A percentile compares a stretch with the other conserved stretches of the same genome.
Evolutionary conservation across 2,797 vertebrate genomes (phyloP).

Genomic region (Simalia tracyae): DNA sequence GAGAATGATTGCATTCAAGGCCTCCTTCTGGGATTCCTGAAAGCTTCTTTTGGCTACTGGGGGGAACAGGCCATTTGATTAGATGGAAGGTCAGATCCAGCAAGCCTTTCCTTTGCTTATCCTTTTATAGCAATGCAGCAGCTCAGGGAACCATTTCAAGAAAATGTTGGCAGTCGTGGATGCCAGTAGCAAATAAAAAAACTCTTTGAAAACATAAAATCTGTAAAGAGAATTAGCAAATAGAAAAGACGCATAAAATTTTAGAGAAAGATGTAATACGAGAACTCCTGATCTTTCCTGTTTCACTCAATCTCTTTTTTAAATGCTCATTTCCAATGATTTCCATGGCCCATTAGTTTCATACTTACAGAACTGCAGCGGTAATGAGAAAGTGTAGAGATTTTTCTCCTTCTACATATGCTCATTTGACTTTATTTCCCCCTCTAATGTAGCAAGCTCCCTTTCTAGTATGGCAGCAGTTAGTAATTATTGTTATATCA

Average conservation of each 20-base stretch:
- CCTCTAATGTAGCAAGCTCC: slow-evolving; percentile 20
- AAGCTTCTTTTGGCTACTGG: neutral
- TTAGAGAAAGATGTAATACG: slow-evolving; percentile 3
- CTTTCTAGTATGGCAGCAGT: neutral
- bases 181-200: neutral
- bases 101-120: neutral
- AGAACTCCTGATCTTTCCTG: slow-evolving; percentile 4
- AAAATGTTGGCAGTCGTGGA: neutral
- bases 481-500: slow-evolving; percentile 20
- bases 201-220: neutral
- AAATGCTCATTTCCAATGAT: slow-evolving; percentile 26
- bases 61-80: neutral
- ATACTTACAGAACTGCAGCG: slow-evolving; percentile 36
- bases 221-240: neutral
- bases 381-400: slow-evolving; percentile 15
- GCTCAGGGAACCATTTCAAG: neutral
- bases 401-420: neutral
- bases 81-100: neutral
- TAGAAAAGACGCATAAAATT: slow-evolving; percentile 3
- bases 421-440: slow-evolving; percentile 26
- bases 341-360: slow-evolving; percentile 28
- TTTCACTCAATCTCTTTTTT: slow-evolving; percentile 35
- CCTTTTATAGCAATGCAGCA: neutral
- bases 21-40: neutral
- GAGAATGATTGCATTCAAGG: neutral